phyloP scores from a whole-genome alignment of 1,140 invertebrate species.

The Danaus melanippus region DNA sequence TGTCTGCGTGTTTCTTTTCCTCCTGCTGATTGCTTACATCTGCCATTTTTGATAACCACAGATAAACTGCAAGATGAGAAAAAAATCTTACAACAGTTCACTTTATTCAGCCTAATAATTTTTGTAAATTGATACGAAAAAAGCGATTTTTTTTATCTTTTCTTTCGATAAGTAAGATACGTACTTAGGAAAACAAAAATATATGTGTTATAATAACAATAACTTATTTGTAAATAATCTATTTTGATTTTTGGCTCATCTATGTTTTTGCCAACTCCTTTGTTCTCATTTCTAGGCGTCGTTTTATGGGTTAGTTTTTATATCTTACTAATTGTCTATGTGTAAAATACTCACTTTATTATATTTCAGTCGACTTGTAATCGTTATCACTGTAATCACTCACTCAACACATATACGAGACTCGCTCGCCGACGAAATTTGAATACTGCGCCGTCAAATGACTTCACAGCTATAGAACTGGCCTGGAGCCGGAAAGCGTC shows the following conservation, averaged over 20 bases:
- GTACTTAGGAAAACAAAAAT: too few relatives aligned
- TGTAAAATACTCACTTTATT: constrained; percentile 13
- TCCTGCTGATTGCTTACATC: constrained; percentile 62
- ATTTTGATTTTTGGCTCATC: too few relatives aligned
- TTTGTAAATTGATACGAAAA: too few relatives aligned
- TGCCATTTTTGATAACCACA: constrained; percentile 48
- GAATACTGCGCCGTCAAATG: constrained; percentile 30
- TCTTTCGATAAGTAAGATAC: too few relatives aligned
- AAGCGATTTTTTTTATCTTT: too few relatives aligned
- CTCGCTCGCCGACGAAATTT: constrained; percentile 25
- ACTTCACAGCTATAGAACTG: constrained; percentile 19
- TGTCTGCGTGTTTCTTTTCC: constrained; percentile 43
- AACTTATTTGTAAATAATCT: too few relatives aligned
- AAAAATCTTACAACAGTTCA: too few relatives aligned
- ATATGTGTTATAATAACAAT: too few relatives aligned
- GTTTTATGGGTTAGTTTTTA: not conserved
- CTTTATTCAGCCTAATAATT: too few relatives aligned
- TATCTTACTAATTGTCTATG: not conserved
- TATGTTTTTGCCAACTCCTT: constrained; percentile 11
- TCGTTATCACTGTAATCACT: constrained; percentile 33
- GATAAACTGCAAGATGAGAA: too few relatives aligned
- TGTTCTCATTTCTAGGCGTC: constrained; percentile 3
- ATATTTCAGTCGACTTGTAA: constrained; percentile 7
- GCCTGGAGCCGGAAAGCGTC: constrained; percentile 13
- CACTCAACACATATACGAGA: constrained; percentile 21